phyloP scores from a whole-genome alignment of 2,797 vertebrate genomes.

The Psittacula echo region DNA sequence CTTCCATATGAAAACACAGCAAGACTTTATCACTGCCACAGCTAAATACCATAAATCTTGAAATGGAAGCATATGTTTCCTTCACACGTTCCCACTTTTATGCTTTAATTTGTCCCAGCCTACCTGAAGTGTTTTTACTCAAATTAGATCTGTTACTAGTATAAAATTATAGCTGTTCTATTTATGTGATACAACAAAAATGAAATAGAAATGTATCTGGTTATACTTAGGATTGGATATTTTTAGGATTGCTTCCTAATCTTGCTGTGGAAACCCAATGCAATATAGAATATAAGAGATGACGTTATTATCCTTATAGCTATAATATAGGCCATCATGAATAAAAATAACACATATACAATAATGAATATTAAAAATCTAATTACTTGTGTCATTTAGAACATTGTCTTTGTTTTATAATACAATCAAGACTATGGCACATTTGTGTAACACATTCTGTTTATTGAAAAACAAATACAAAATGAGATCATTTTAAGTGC shows the following conservation, averaged over 20 bases:
- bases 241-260: constrained; percentile 55
- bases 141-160: constrained; percentile 53
- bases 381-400: constrained; percentile 53
- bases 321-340: background rate
- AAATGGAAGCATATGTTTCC: constrained; percentile 42
- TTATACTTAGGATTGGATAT: constrained; percentile 18
- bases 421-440: background rate
- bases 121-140: constrained; percentile 53
- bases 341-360: background rate
- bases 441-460: constrained; percentile 30
- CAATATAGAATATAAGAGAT: background rate
- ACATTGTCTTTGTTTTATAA: constrained; percentile 26
- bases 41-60: constrained; percentile 26
- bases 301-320: background rate
- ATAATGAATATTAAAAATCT: constrained; percentile 47
- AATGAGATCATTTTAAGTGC: constrained; percentile 45
- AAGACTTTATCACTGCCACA: background rate
- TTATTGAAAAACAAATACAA: constrained; percentile 25
- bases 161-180: constrained; percentile 48
- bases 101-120: constrained; percentile 48
- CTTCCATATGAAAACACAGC: background rate
- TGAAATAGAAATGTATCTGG: constrained; percentile 4
- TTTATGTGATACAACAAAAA: constrained; percentile 35
- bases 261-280: constrained; percentile 27
- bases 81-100: constrained; percentile 42